phyloP scores from a whole-genome alignment of 2,113 vertebrate genomes.

The Otolemur garnettii region DNA sequence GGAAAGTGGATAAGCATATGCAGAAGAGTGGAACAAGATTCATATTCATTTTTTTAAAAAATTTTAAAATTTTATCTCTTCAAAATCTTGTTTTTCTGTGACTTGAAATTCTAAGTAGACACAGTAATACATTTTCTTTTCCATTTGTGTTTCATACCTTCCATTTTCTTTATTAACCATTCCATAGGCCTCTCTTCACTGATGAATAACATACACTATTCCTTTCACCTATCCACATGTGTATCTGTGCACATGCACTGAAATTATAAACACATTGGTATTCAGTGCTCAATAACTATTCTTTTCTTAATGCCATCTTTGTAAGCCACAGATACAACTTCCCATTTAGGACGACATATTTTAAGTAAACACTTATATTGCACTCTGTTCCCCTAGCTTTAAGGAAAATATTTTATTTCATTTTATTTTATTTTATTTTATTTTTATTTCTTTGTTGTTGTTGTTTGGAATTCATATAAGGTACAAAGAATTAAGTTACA shows the following conservation, averaged over 20 bases:
- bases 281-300: neutral
- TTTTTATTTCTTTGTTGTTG: no score
- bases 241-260: neutral
- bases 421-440: no score
- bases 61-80: neutral
- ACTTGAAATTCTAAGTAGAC: neutral
- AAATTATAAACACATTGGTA: neutral
- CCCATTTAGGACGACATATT: neutral
- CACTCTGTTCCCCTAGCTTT: neutral
- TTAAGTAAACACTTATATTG: neutral
- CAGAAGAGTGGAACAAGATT: neutral
- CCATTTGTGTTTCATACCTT: neutral
- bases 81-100: neutral
- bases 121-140: neutral
- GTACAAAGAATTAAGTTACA: no score
- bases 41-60: neutral
- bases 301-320: neutral
- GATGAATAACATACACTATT: neutral
- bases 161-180: neutral
- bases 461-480: no score
- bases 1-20: neutral
- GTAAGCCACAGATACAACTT: neutral
- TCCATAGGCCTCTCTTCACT: neutral
- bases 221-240: neutral
- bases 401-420: no score